These are phyloP conservation scores for Rhombomys opimus DNA, from an alignment of 2,113 vertebrate genomes.

Conservation along the genomic window DNA sequence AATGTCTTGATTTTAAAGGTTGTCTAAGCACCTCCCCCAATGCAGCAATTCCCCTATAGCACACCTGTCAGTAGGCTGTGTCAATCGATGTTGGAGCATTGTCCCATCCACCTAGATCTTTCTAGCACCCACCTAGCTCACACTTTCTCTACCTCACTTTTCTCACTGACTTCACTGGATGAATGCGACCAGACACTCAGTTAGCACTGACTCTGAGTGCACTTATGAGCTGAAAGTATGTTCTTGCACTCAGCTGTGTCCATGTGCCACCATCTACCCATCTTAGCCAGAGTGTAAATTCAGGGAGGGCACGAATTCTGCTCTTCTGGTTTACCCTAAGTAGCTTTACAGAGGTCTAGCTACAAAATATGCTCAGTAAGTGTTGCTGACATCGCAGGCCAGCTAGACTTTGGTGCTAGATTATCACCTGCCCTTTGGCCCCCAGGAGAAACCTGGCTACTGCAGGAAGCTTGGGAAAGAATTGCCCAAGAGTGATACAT, in stretches of 20 bases:
- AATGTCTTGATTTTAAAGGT: background rate
- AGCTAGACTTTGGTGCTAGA: background rate
- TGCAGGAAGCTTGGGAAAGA: background rate
- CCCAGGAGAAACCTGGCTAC: background rate
- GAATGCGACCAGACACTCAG: background rate
- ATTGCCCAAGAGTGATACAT: background rate
- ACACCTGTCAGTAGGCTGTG: background rate
- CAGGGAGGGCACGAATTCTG: background rate
- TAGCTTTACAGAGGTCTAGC: background rate
- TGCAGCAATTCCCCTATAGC: background rate
- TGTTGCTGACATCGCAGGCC: background rate
- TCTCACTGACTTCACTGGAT: background rate
- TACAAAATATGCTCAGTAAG: background rate
- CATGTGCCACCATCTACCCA: background rate
- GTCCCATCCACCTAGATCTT: background rate
- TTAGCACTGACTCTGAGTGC: background rate
- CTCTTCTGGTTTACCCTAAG: background rate
- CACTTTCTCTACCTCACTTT: background rate
- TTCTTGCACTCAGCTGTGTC: background rate
- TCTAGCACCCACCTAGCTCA: background rate
- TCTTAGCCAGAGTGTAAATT: background rate
- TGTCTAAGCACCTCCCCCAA: background rate
- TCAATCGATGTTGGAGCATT: background rate
- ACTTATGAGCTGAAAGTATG: background rate
- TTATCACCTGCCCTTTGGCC: constrained; percentile 10